Base-by-base conservation (phyloP, 2,113 vertebrate species). In the Thinocorus orbignyianus region DNA sequence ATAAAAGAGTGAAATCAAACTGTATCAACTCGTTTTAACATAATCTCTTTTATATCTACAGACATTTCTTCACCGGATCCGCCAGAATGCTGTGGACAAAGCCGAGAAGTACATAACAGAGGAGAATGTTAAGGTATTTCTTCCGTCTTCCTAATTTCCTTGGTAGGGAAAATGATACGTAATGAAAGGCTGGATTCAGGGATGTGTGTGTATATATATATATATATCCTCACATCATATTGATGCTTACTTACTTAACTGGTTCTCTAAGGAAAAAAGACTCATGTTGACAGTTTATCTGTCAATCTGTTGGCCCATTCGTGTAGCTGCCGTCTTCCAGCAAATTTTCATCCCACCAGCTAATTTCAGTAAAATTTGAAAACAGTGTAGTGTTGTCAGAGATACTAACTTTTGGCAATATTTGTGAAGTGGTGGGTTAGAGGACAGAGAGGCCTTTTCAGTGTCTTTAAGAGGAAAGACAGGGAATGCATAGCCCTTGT, bases 41-140 rank as follows among this genome's bases (percentile, higher is more conserved):
- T 88, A 49, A 49, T 96, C 5, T 84, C 39, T 84, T 90, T 76
- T 73, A 49, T 96, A 92, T 79, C 52, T 94, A 9, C 92, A 99
- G 99, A 99, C 99, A 0, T 99, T 99, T 98, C 98, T 99, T 95
- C 98, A 99, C 54, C 98, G 99, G 89, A 99, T 99, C 96, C 98
- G 98, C 90, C 99, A 99, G 97, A 99, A 98, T 5, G 97, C 98
- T 85, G 98, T 98, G 1, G 99, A 99, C 95, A 99, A 98, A 7
- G 97, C 97, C 2, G 98, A 99, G 94, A 99, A 99, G 95, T 99
- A 99, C 93, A 99, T 99, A 82, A 98, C 99, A 10, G 98, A 99
- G 35, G 99, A 99, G 96, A 99, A 99, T 13, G 98, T 99, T 86
- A 99, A 99, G 99, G 99, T 99, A 98, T 16, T 96, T 62, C 48